Evolutionary conservation across 2,888 invertebrate species (phyloP).

Genomic region (Lutraria lutraria): DNA sequence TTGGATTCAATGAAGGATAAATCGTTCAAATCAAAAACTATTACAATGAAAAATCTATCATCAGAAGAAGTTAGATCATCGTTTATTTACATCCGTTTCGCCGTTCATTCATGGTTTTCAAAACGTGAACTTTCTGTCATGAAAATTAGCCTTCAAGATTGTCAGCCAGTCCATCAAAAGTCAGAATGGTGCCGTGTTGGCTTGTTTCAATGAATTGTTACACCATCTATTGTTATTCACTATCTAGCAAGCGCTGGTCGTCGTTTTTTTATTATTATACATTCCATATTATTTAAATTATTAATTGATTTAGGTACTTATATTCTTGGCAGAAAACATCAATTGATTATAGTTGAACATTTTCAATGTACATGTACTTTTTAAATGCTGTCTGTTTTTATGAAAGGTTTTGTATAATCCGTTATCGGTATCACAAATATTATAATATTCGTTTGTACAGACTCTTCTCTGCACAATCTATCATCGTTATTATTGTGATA

Average conservation of each 20-base stretch:
- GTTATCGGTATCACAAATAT: too few species aligned
- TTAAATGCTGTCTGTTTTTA: too few species aligned
- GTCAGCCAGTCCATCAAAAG: not conserved
- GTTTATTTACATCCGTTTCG: not conserved
- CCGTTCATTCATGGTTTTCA: conserved; percentile 13
- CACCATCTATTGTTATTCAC: not conserved
- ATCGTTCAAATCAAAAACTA: conserved; percentile 17
- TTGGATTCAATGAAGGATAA: conserved; percentile 14
- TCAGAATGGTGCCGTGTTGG: conserved; percentile 8
- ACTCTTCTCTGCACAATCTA: too few species aligned
- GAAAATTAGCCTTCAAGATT: conserved; percentile 19
- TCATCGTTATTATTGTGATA: too few species aligned
- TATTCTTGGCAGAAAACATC: not conserved
- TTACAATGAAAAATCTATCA: conserved; percentile 10
- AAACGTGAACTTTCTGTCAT: not conserved
- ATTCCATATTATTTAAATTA: not conserved
- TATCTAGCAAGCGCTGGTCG: not conserved
- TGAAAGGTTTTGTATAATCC: too few species aligned
- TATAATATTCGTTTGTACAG: too few species aligned
- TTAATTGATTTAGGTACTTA: not conserved
- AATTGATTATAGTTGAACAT: too few species aligned
- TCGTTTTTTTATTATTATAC: not conserved
- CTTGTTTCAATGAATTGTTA: not conserved
- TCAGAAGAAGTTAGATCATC: not conserved
- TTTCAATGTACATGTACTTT: too few species aligned